Evolutionary conservation across 1,140 invertebrate genomes (phyloP), one percentile per base, ranked within the genome.

Genomic region (Meloidogyne exigua): DNA sequence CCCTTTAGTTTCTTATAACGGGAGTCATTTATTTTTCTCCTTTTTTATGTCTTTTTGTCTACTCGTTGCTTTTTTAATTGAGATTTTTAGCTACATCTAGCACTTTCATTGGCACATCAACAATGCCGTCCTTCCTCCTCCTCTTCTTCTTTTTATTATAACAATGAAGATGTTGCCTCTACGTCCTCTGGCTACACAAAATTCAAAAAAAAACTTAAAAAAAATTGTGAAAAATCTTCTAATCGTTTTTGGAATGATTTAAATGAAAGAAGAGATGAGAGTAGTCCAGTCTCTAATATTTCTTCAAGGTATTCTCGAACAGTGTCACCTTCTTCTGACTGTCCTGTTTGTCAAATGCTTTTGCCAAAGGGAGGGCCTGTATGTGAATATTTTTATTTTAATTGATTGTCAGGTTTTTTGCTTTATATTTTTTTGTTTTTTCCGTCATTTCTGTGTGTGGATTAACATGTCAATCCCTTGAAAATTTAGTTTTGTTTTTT

Each of bases 261-360:
- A 18, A 21, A n/a, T 28, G 36, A 39, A 39, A 39, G 36, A 39
- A 28, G 18, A 11, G 42, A 18, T 63, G 42, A 36, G 32, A 11
- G 11, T 36, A 23, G 63, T 65, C 69, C 65, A 12, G 13, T 64
- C 15, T 68, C 44, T 25, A 36, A 66, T 15, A 65, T 32, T 57
- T 63, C 68, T 57, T 72, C 62, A 76, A 44, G 23, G 18, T 44
- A 72, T 57, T 68, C 68, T 57, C 18, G 13, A 44, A 67, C 66
- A 13, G 13, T 69, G 12, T 75, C 57, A 13, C 42, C 73, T 15
- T 66, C 74, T n/a, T 81, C 87, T 63, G 82, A 87, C 57, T 86
- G 85, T 85, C 82, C 85, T 32, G 81, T 86, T 32, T 86, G 85
- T 75, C 82, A 87, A 49, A 62, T 86, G 39, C 68, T 86, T 70